Conservation (phyloP, 1,140 invertebrate genomes). For the Musca vetustissima region DNA sequence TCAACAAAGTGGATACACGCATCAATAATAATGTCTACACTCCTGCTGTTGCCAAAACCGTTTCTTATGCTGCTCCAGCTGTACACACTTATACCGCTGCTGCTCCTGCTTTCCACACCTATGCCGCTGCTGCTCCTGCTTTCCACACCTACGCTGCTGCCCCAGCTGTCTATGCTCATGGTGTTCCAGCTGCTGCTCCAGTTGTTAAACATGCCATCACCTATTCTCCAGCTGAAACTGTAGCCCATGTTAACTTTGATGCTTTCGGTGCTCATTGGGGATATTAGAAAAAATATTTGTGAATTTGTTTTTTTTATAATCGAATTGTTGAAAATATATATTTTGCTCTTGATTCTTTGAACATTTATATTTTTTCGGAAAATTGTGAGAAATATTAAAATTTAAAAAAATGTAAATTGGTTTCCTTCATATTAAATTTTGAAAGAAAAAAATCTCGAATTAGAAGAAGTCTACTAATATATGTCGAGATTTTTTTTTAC, state of each 20-base stretch:
- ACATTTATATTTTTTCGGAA: too few species aligned
- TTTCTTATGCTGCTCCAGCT: constrained; percentile 49
- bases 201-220: constrained; percentile 33
- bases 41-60: constrained; percentile 52
- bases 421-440: too few species aligned
- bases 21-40: constrained; percentile 62
- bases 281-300: constrained; percentile 43
- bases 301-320: too few species aligned
- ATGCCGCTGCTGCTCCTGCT: constrained; percentile 29
- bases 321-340: too few species aligned
- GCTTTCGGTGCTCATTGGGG: constrained; percentile 59
- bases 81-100: constrained; percentile 13
- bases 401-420: too few species aligned
- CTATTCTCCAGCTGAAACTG: constrained; percentile 60
- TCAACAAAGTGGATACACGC: constrained; percentile 63
- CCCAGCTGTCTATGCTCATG: constrained; percentile 25
- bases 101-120: not conserved
- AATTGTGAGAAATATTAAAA: too few species aligned
- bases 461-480: too few species aligned
- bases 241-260: constrained; percentile 60
- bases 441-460: too few species aligned
- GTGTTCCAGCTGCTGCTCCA: constrained; percentile 35
- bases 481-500: too few species aligned
- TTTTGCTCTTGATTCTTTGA: too few species aligned
- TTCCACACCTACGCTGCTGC: constrained; percentile 37